A percentile compares a stretch with the other conserved stretches of the same genome.
Evolutionary conservation across 2,888 invertebrate species (phyloP).

Genomic region (Caenorhabditis imperialis): DNA sequence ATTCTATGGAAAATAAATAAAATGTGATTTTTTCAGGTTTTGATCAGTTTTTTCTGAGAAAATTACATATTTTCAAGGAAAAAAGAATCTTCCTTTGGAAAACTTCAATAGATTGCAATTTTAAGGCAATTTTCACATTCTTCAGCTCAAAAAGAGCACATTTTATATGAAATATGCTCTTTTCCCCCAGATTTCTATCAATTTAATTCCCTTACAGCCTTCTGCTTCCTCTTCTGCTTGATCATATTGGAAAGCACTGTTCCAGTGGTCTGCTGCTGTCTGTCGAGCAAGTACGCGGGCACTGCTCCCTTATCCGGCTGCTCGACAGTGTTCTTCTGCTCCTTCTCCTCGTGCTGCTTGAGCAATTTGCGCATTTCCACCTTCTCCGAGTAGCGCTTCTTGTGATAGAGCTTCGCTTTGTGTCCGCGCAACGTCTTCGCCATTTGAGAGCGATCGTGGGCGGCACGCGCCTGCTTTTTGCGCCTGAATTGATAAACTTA

Average conservation of each 20-base stretch:
- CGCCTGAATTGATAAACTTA: conserved; percentile 80
- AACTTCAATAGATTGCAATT: too few relatives aligned
- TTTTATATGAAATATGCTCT: too few relatives aligned
- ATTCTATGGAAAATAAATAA: too few relatives aligned
- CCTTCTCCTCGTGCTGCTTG: conserved; percentile 95
- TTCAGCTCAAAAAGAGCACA: too few relatives aligned
- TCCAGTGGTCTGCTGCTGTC: conserved; percentile 92
- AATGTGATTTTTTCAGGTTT: too few relatives aligned
- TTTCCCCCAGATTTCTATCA: background rate
- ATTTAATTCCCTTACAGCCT: conserved; percentile 83
- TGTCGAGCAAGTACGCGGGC: conserved; percentile 95
- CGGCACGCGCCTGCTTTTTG: conserved; percentile 94
- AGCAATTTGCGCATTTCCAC: conserved; percentile 81
- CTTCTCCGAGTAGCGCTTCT: conserved; percentile 96
- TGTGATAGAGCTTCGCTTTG: conserved; percentile 97
- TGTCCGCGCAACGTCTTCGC: conserved; percentile 93
- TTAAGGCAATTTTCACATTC: too few relatives aligned
- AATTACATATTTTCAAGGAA: too few relatives aligned
- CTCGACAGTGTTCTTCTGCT: conserved; percentile 84
- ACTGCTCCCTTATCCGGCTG: conserved; percentile 86
- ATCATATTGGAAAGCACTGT: conserved; percentile 98
- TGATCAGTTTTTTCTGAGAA: too few relatives aligned
- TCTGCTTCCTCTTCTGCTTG: conserved; percentile 98
- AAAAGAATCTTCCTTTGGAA: too few relatives aligned
- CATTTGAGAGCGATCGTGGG: conserved; percentile 90